Evolutionary conservation across 2,888 invertebrate species (phyloP).

Genomic region (Cataglyphis rosenhaueri): DNA sequence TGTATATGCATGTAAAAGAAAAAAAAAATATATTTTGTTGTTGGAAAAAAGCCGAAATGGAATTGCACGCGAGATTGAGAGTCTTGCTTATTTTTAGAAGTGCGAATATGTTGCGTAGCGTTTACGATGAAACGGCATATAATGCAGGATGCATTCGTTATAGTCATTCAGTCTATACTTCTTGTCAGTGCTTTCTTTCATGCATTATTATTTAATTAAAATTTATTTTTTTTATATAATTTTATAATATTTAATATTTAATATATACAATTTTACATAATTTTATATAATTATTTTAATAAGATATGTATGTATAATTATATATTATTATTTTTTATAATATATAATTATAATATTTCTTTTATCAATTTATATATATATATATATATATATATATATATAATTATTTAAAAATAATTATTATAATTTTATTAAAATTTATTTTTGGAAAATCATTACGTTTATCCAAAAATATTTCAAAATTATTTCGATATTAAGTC

Average conservation of each 20-base stretch:
- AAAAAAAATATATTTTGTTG: conserved; percentile 65
- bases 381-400: background rate
- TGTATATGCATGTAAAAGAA: conserved; percentile 28
- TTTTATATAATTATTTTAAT: background rate
- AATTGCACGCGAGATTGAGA: conserved; percentile 71
- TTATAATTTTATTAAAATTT: background rate
- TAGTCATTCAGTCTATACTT: background rate
- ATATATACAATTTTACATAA: background rate
- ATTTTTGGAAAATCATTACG: conserved; percentile 2
- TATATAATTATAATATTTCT: background rate
- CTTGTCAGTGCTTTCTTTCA: background rate
- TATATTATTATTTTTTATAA: background rate
- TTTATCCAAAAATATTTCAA: background rate
- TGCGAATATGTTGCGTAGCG: conserved; percentile 59
- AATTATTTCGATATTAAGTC: background rate
- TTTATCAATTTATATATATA: background rate
- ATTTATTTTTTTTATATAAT: background rate
- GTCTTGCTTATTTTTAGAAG: conserved; percentile 72
- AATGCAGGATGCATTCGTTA: background rate
- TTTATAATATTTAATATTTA: background rate
- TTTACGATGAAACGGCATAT: conserved; percentile 45
- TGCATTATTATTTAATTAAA: background rate
- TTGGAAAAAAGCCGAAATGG: conserved; percentile 65
- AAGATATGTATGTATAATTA: background rate
- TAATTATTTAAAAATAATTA: background rate